Conservation (phyloP, 2,113 vertebrate species). For the Alectura lathami region DNA sequence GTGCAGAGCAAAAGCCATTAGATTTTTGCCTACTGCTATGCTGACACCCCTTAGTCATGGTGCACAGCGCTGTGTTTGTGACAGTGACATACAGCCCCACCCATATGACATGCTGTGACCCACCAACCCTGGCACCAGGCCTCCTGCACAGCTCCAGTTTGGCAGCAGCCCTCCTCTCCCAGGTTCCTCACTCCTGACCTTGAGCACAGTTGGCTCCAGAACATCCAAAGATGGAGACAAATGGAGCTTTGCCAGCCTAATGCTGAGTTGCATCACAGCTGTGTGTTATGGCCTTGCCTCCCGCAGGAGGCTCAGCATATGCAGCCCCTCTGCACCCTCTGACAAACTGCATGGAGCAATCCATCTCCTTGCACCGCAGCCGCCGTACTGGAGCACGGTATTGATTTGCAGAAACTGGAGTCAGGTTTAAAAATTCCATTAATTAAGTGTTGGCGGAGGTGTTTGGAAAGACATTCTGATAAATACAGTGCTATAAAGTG, state of each 20-base stretch:
- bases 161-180: neutral
- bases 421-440: constrained; percentile 47
- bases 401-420: constrained; percentile 22
- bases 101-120: accelerated
- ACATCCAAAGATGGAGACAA: neutral
- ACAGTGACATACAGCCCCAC: neutral
- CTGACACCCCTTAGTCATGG: neutral
- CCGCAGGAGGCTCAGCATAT: neutral
- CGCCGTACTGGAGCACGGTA: neutral
- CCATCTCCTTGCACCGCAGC: neutral
- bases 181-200: neutral
- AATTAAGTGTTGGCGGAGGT: constrained; percentile 68
- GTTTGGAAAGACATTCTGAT: constrained; percentile 56
- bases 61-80: neutral
- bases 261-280: neutral
- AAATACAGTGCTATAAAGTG: constrained; percentile 65
- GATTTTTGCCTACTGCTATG: neutral
- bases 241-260: neutral
- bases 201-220: neutral
- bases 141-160: neutral
- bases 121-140: neutral
- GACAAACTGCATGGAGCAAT: neutral
- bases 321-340: neutral
- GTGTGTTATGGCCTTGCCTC: accelerated
- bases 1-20: neutral